Evolutionary conservation across 2,888 invertebrate species (phyloP), one percentile per base, ranked within the genome.

Genomic region (Coelinius sp.): DNA sequence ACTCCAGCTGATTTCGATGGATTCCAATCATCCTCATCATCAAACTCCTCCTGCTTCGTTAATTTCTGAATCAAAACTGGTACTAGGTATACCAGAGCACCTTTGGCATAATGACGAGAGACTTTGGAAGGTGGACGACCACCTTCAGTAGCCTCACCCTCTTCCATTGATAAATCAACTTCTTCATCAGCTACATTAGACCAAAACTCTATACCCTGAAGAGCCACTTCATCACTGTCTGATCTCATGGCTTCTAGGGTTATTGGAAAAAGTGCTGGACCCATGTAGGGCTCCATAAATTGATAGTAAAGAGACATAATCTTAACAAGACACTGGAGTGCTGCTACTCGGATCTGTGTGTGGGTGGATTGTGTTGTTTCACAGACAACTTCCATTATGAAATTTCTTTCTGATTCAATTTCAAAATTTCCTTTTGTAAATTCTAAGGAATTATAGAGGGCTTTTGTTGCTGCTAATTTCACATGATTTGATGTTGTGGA

Each of bases 121-220:
- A 96, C 96, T 85, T 97, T 91, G 22, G 93, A 92, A 20, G 99
- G 99, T n/a, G 97, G 95, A 75, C 96, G 92, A n/a, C 99, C 95
- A 87, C 82, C 93, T 88, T 99, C 99, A 44, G 92, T 91, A 10
- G 99, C 98, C 89, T 99, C 99, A 53, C 94, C 94, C 83, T 95
- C 96, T 88, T 98, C 98, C 86, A 98, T 95, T 1, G 95, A 92
- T 77, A 99, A 90, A 89, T 98, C 98, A 38, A 98, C 97, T 89
- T 99, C 99, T 89, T 99, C 99, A 89, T 99, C 99, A 84, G 99
- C 98, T 0, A 99, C 98, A 83, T 98, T 99, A 3, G 98, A 99
- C 99, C 99, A 99, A 89, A 99, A 99, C 88, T 99, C 99, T 86
- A 99, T 99, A 78, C 99, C 99, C 90, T 99, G 99, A 70, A 99